Evolutionary conservation across 2,888 invertebrate genomes (phyloP), one percentile per base, ranked within the genome.

Genomic region (Oscheius myriophilus): DNA sequence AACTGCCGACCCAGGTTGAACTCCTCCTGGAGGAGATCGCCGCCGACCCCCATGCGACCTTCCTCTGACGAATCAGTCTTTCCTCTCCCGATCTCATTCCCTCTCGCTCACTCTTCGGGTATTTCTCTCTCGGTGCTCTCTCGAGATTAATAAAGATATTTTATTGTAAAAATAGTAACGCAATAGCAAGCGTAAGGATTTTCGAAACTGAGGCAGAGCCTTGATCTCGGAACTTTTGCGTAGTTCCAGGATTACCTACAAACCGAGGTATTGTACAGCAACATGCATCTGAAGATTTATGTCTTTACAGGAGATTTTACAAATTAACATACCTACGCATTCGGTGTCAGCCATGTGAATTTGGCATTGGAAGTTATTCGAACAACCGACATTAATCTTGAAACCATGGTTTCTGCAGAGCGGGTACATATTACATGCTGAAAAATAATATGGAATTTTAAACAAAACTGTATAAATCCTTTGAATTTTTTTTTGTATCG

Each of bases 11-110:
- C 43, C 61, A 59, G n/a, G 67, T 80, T 11, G 76, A 80, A 58
- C 59, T 80, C 26, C 71, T 80, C 43, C 64, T 80, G 12, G 79
- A 80, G 57, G 79, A 80, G 61, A 80, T 80, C 43, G 79, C 79
- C 1, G 71, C 75, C n/a, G 78, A 79, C 54, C 72, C 70, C 6
- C 57, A 79, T 46, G 74, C 80, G 41, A 80, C 80, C 12, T 80
- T 80, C 55, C 71, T 80, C 11, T 78, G 65, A 70, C 18, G n/a
- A 18, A 12, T 18, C 45, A 6, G 25, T 26, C 18, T 43, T n/a
- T 54, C 16, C 51, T 18, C 51, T 51, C 25, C n/a, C 51, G 51
- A 25, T 18, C 51, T 51, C 51, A 51, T 51, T 51, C 23, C n/a
- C 51, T 11, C 49, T 49, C 49, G 23, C 18, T 49, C 23, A 49